A percentile compares a stretch with the other conserved stretches of the same genome.
Conservation (phyloP, 1,140 invertebrate species). For the Nymphalis io region DNA sequence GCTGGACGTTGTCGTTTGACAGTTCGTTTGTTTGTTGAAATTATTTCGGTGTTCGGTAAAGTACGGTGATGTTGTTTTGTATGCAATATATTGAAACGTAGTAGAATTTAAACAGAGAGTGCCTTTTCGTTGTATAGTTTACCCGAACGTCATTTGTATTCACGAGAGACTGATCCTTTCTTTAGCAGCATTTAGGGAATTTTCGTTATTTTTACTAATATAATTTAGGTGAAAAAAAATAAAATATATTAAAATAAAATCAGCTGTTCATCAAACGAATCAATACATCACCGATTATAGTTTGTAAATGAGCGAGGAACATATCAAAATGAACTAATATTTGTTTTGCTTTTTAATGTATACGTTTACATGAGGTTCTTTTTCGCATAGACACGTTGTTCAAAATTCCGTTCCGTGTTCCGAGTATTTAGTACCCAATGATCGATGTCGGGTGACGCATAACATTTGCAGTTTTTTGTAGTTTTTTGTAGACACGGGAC, state of each 20-base stretch:
- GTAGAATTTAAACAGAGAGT: constrained; percentile 29
- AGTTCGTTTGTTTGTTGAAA: not conserved
- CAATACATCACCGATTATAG: constrained; percentile 44
- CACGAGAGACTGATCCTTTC: constrained; percentile 75
- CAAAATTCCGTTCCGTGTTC: constrained; percentile 62
- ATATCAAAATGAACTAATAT: constrained; percentile 67
- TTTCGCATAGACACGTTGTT: constrained; percentile 75
- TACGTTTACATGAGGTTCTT: constrained; percentile 73
- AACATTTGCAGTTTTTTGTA: constrained; percentile 34
- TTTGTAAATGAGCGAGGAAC: constrained; percentile 65
- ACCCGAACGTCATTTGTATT: constrained; percentile 52
- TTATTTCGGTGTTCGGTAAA: not conserved
- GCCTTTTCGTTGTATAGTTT: constrained; percentile 47
- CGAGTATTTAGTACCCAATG: not conserved
- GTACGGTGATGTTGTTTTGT: not conserved
- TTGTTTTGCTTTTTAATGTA: constrained; percentile 51
- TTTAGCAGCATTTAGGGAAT: constrained; percentile 77
- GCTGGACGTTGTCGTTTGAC: not conserved
- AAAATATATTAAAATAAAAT: constrained; percentile 23
- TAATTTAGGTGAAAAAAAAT: constrained; percentile 37
- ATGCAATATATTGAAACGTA: not conserved
- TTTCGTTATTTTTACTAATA: constrained; percentile 65
- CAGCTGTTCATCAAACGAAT: constrained; percentile 31
- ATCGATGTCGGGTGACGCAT: constrained; percentile 19
- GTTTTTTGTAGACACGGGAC: constrained; percentile 11